Base-by-base conservation (phyloP, 2,797 vertebrate species). In the Artibeus lituratus region DNA sequence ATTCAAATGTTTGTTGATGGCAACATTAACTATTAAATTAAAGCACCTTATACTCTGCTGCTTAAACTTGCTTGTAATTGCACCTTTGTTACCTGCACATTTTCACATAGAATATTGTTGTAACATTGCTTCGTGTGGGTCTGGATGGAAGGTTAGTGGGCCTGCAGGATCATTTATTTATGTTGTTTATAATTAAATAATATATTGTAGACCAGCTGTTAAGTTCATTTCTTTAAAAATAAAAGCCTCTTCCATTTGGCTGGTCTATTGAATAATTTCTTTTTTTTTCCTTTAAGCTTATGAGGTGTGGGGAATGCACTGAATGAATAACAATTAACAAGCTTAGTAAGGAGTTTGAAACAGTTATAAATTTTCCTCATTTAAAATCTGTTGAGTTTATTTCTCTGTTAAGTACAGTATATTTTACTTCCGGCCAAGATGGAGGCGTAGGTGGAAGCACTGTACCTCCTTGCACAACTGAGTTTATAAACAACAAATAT, bases 41-140 rank as follows among this genome's bases (percentile, higher is more conserved):
- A 98, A 98, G 98, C 98, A 98, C 98, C 98, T 98, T 99, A 98
- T 98, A 97, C 92, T 98, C 98, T 98, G 98, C 98, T 98, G 98
- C 98, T 98, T 98, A 98, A 97, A 98, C 85, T 98, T 98, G 98
- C 98, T 98, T 98, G 98, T 98, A 98, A 98, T 98, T 98, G 98
- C 98, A 99, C 98, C 98, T 98, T 98, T 98, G 98, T 98, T 98
- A 98, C 77, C 98, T 97, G 98, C 98, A 98, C 98, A 98, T 97
- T 98, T 98, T 98, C 98, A 98, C 97, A 97, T 91, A 96, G 97
- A 98, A 84, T 97, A 95, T 98, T 98, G 95, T 98, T 98, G 95
- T 97, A 97, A 96, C 97, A 90, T 97, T 98, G 96, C 98, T 98
- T 98, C 96, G 94, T 93, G 96, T 98, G 97, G 96, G 98, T 98